A percentile compares a stretch with the other conserved stretches of the same genome.
These are phyloP conservation scores for Charanyca ferruginea DNA, from an alignment of 2,888 invertebrate genomes.

Conservation along the genomic window DNA sequence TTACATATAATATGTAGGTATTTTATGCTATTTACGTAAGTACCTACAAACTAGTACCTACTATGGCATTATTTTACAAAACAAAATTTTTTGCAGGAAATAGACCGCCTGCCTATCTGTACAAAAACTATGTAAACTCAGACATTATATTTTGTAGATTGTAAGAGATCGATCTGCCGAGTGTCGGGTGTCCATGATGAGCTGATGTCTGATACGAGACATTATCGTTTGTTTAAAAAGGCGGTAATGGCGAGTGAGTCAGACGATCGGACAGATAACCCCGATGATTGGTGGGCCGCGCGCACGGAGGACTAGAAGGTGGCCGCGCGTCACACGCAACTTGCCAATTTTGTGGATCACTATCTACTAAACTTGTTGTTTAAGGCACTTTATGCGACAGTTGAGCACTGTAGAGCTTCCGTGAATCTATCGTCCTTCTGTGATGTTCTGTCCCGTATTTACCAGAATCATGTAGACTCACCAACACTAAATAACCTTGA, in stretches of 20 bases:
- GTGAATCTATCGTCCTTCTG: no score
- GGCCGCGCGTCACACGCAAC: constrained; percentile 39
- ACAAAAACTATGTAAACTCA: neutral
- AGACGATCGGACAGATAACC: constrained; percentile 41
- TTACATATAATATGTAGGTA: no score
- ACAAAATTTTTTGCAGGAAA: constrained; percentile 1
- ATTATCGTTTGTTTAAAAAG: constrained; percentile 39
- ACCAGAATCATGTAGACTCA: constrained; percentile 1
- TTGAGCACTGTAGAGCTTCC: no score
- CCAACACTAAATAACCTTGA: neutral
- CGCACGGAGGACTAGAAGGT: neutral
- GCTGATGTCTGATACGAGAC: constrained; percentile 51
- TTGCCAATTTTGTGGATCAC: constrained; percentile 27
- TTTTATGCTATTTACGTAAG: neutral
- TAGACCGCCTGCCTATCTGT: no score
- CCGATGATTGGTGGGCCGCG: constrained; percentile 36
- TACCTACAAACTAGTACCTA: no score
- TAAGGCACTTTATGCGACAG: neutral
- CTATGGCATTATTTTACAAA: neutral
- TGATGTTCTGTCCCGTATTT: neutral
- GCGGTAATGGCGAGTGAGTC: constrained; percentile 45
- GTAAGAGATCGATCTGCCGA: constrained; percentile 23
- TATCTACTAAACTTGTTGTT: neutral
- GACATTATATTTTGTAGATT: constrained; percentile 29
- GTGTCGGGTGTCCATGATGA: constrained; percentile 45